Base-by-base conservation (phyloP, 2,113 vertebrate species). In the Pelodiscus sinensis region DNA sequence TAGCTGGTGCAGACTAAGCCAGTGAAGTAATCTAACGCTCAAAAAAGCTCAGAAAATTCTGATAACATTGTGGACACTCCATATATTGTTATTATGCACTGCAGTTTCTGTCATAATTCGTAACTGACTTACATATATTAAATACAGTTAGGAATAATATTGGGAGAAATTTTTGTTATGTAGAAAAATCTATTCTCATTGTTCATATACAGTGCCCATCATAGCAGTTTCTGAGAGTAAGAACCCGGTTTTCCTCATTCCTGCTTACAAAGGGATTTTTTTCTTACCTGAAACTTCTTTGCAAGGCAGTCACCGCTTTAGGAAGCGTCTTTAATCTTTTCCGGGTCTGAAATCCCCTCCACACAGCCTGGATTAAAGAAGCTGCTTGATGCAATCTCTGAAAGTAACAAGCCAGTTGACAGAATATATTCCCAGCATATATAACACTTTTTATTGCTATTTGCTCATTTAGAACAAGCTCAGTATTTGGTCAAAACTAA, bases 261-360 rank as follows among this genome's bases (percentile, higher is more conserved):
- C 14, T 94, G 90, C 83, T 87, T 31, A 93, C n/a, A 81, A 89
- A 90, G 9, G 12, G 56, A 54, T 27, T 8, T 8, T 84, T 9
- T 83, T 44, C 44, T 94, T 95, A 99, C 99, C 99, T 99, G 98
- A 99, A 99, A 97, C 96, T 98, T 81, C 98, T 98, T 97, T 99
- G 99, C 96, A 99, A 97, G 51, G 90, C 51, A 54, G 97, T 98
- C 79, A 99, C 98, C 5, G 98, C 98, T 96, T 97, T 97, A 50
- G 96, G 98, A 31, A 99, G 98, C 84, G 97, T 99, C 98, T 98
- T 99, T 88, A 99, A 94, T 95, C 99, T 98, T 86, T 97, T 98
- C 84, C 99, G 98, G 50, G 98, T 99, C 96, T 95, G 98, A 97
- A 98, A 98, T 82, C 99, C 99, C 80, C 98, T 98, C 99, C 99